Conservation (phyloP, 2,113 vertebrate genomes). For the Oncorhynchus kisutch region DNA sequence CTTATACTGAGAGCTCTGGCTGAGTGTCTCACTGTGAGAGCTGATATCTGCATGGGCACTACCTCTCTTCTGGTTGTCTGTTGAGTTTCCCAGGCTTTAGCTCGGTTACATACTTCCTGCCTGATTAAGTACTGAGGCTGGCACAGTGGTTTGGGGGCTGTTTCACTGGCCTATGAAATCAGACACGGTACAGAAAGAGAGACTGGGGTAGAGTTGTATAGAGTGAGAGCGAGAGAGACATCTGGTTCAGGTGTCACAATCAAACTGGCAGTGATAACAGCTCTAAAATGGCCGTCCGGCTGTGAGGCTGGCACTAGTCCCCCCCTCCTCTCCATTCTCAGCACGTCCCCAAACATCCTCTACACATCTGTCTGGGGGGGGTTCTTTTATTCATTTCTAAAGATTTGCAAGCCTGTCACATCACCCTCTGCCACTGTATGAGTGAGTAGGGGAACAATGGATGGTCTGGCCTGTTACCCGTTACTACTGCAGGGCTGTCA, state of each 20-base stretch:
- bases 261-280: slow-evolving; percentile 29
- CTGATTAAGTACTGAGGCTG: slow-evolving; percentile 63
- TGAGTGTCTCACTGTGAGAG: not conserved
- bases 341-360: slow-evolving; percentile 35
- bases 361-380: slow-evolving; percentile 50
- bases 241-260: slow-evolving; percentile 3
- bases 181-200: slow-evolving; percentile 31
- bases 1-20: not conserved
- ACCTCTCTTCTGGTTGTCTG: slow-evolving; percentile 15
- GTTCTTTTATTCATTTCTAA: slow-evolving; percentile 61
- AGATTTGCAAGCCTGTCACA: slow-evolving; percentile 67
- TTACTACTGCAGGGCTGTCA: slow-evolving; percentile 33
- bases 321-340: slow-evolving; percentile 38
- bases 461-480: slow-evolving; percentile 21
- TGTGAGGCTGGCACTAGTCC: slow-evolving; percentile 34
- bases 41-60: slow-evolving; percentile 36
- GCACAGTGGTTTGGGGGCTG: slow-evolving; percentile 47
- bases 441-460: not conserved
- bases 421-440: slow-evolving; percentile 47
- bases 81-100: slow-evolving; percentile 20
- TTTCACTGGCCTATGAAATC: slow-evolving; percentile 59
- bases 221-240: not conserved
- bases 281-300: slow-evolving; percentile 3
- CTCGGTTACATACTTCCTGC: slow-evolving; percentile 62
- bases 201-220: too few relatives aligned